phyloP scores from a whole-genome alignment of 2,113 vertebrate species.

The Thalassoma bifasciatum region DNA sequence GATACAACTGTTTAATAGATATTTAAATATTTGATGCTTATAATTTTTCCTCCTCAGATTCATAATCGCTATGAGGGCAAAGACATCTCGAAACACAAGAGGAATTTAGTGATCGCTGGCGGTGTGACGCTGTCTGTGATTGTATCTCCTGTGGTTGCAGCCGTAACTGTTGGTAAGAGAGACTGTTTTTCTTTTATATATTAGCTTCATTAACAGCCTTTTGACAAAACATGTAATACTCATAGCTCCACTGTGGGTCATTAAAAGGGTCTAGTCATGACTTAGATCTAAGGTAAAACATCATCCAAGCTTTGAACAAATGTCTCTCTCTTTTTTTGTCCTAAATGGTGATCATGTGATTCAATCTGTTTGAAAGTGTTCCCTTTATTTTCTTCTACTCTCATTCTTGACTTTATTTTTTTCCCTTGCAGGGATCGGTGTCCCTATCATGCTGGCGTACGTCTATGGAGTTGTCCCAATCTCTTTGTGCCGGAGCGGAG shows the following conservation, averaged over 20 bases:
- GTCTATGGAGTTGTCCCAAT: conserved; percentile 98
- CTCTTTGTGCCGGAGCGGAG: conserved; percentile 96
- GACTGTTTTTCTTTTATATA: no score
- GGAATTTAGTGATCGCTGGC: conserved; percentile 96
- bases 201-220: not conserved
- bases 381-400: no score
- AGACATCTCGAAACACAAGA: conserved; percentile 97
- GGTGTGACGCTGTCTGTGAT: conserved; percentile 97
- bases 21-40: not conserved
- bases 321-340: not conserved
- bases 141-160: conserved; percentile 96
- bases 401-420: no score
- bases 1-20: no score
- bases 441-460: conserved; percentile 98
- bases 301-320: not conserved
- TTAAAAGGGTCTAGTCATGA: no score
- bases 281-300: not conserved
- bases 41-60: conserved; percentile 85
- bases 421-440: conserved; percentile 89
- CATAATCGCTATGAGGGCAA: conserved; percentile 98
- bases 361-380: not conserved
- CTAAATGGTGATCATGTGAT: not conserved
- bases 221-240: no score
- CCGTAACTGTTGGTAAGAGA: conserved; percentile 95
- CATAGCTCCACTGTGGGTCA: no score